Evolutionary conservation across 2,113 vertebrate genomes (phyloP).

Genomic region (Saguinus imperator): DNA sequence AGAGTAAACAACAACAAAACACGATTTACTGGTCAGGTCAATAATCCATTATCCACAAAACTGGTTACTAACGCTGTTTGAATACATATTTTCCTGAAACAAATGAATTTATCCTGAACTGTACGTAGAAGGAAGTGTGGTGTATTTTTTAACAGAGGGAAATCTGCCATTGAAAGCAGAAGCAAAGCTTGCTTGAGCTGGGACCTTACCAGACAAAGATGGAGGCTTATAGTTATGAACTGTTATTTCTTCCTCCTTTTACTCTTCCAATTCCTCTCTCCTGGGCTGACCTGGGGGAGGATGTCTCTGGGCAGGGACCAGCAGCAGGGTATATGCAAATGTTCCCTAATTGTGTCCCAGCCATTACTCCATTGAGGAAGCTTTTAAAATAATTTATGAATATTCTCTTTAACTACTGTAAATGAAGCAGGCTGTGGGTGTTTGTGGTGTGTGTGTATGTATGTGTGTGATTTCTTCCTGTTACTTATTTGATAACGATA

Average conservation of each 20-base stretch:
- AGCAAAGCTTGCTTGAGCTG: not conserved
- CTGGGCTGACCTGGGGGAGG: not conserved
- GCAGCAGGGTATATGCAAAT: conserved; percentile 54
- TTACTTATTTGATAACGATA: conserved; percentile 89
- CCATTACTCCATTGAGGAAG: conserved; percentile 68
- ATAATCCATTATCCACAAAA: not conserved
- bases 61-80: not conserved
- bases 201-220: not conserved
- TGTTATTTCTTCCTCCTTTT: not conserved
- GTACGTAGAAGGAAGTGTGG: not conserved
- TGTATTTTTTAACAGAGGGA: not conserved
- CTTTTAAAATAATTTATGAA: conserved; percentile 81
- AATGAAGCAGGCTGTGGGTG: conserved; percentile 55
- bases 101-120: not conserved
- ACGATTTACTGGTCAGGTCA: not conserved
- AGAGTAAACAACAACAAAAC: not conserved
- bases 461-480: conserved; percentile 79
- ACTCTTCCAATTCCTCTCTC: not conserved
- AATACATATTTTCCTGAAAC: not conserved
- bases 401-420: conserved; percentile 70
- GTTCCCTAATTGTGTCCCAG: conserved; percentile 66
- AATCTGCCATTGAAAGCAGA: not conserved
- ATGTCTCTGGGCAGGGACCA: not conserved
- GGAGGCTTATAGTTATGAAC: not conserved
- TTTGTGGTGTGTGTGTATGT: not conserved